phyloP scores from a whole-genome alignment of 2,113 vertebrate species.

The Pipra filicauda region DNA sequence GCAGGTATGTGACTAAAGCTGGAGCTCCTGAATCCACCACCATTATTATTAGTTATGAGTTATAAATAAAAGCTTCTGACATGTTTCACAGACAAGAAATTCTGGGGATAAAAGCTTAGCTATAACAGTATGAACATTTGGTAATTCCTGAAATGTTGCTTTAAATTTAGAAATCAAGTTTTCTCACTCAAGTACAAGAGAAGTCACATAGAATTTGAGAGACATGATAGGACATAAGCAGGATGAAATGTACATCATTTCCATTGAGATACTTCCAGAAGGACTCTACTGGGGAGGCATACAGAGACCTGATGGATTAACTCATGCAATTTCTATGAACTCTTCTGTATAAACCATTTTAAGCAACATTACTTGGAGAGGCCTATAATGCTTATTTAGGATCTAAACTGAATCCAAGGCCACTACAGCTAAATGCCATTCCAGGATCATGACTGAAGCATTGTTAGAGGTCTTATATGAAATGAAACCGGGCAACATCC shows the following conservation, averaged over 20 bases:
- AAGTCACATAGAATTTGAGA: neutral
- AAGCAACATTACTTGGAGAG: neutral
- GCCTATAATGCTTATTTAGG: neutral
- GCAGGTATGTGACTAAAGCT: neutral
- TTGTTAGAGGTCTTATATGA: neutral
- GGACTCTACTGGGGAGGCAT: neutral
- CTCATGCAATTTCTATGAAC: neutral
- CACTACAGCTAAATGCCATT: neutral
- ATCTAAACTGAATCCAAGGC: neutral
- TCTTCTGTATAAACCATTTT: neutral
- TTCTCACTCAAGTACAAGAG: neutral
- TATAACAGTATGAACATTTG: neutral
- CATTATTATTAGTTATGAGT: neutral
- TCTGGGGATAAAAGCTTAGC: neutral
- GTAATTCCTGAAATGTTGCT: neutral
- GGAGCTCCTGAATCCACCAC: neutral
- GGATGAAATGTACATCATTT: neutral
- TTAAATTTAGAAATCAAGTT: neutral
- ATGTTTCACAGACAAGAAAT: neutral
- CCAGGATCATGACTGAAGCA: neutral
- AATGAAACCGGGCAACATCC: neutral
- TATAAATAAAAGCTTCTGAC: neutral
- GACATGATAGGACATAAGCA: neutral
- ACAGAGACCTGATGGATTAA: neutral
- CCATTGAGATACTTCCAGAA: neutral